Evolutionary conservation across 2,113 vertebrate species (phyloP).

Genomic region (Delphinus delphis): DNA sequence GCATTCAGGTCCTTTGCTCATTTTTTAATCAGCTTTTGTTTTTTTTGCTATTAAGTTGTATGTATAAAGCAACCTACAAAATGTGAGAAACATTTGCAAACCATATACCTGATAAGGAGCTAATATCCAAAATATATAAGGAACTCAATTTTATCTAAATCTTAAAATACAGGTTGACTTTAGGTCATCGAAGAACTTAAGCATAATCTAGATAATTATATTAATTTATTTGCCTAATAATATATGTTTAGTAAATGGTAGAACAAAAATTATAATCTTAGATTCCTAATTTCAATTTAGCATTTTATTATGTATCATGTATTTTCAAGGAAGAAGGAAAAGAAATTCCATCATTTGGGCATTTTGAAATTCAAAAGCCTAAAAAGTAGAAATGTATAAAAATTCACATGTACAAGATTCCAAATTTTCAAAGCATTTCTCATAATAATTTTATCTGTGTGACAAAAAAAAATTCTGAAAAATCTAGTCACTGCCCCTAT

Average conservation of each 20-base stretch:
- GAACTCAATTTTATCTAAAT: background rate
- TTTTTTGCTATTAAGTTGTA: background rate
- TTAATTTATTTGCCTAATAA: background rate
- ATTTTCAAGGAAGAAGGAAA: background rate
- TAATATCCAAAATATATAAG: background rate
- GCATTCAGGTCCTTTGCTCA: background rate
- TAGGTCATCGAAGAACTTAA: background rate
- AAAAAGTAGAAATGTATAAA: background rate
- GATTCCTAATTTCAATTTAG: background rate
- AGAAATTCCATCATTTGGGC: background rate
- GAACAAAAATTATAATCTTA: background rate
- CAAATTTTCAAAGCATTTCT: conserved; percentile 19
- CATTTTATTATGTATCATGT: background rate
- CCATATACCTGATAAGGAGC: background rate
- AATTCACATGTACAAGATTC: background rate
- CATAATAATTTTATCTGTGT: background rate
- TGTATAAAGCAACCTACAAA: background rate
- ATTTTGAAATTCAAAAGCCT: conserved; percentile 11
- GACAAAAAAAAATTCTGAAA: background rate
- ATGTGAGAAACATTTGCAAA: background rate
- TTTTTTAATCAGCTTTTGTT: background rate
- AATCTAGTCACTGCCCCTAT: background rate
- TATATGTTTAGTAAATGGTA: background rate
- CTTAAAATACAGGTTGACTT: background rate
- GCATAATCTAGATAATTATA: background rate